phyloP scores from a whole-genome alignment of 2,888 invertebrate genomes.

The Oscheius sp. region DNA sequence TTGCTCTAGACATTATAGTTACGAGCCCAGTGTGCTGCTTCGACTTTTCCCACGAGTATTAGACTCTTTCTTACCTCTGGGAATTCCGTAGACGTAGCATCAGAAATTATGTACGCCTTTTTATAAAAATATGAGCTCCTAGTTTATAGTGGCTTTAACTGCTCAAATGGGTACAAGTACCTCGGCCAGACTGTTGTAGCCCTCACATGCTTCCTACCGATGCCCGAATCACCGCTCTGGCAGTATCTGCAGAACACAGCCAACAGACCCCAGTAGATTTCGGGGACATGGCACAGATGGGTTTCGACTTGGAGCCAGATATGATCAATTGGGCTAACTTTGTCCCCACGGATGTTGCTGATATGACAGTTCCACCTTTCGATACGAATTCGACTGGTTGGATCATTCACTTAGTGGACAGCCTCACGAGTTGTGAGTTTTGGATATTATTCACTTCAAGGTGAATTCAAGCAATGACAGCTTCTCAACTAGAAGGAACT shows the following conservation, averaged over 20 bases:
- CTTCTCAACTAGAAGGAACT: slow-evolving; percentile 7
- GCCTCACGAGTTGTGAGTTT: not conserved
- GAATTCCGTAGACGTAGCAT: not conserved
- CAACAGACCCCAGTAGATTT: not conserved
- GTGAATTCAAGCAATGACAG: not conserved
- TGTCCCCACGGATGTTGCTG: not conserved
- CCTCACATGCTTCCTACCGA: not conserved
- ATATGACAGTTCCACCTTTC: not conserved
- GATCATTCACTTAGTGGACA: not conserved
- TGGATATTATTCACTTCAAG: not conserved
- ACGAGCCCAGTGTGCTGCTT: slow-evolving; percentile 5
- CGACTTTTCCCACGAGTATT: not conserved
- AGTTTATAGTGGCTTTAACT: not conserved
- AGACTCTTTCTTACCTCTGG: not conserved
- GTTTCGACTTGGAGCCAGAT: not conserved
- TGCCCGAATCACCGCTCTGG: slow-evolving; percentile 87
- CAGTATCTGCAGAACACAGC: slow-evolving; percentile 96
- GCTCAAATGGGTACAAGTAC: not conserved
- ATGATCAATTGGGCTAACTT: not conserved
- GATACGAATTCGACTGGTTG: not conserved
- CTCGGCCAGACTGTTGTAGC: not conserved
- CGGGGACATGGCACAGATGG: not conserved
- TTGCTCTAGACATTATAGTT: not conserved
- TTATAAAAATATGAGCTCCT: not conserved
- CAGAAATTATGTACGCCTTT: not conserved